Percentiles rank a stretch among this genome's conserved stretches.
Evolutionary conservation across 2,888 invertebrate species (phyloP).

Genomic region (Gastracanthus pulcherrimus): DNA sequence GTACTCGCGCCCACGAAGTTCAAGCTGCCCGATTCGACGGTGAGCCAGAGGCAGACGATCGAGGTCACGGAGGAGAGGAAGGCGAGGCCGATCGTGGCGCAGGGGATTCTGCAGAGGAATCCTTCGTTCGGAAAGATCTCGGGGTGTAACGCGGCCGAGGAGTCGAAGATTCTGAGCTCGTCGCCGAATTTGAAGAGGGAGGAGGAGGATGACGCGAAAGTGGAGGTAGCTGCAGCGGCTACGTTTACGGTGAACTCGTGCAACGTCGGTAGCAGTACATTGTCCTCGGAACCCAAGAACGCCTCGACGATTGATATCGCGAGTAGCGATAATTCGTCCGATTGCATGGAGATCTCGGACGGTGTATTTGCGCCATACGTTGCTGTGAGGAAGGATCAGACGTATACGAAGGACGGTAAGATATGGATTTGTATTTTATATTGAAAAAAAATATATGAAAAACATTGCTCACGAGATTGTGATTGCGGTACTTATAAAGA

Average conservation of each 20-base stretch:
- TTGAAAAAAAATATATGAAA: background rate
- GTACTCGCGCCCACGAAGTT: conserved; percentile 60
- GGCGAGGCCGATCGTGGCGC: background rate
- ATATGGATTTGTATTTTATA: background rate
- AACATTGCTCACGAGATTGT: too few species aligned
- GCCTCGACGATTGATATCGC: background rate
- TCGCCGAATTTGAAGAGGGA: conserved; percentile 24
- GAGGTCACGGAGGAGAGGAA: background rate
- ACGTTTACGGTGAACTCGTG: background rate
- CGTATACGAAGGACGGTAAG: conserved; percentile 19
- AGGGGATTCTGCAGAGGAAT: background rate
- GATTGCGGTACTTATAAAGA: too few species aligned
- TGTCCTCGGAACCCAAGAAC: background rate
- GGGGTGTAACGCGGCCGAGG: background rate
- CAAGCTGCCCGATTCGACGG: conserved; percentile 53
- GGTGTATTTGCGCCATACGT: background rate
- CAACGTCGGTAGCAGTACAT: background rate
- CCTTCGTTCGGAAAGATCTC: background rate
- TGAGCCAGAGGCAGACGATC: background rate
- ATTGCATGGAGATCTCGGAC: background rate
- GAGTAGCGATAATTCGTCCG: background rate
- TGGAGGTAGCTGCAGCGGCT: background rate
- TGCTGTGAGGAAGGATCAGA: conserved; percentile 8
- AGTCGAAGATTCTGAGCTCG: conserved; percentile 42
- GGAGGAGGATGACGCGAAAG: background rate